Base-by-base conservation (phyloP, 1,140 invertebrate species). In the Leptinotarsa defecta region DNA sequence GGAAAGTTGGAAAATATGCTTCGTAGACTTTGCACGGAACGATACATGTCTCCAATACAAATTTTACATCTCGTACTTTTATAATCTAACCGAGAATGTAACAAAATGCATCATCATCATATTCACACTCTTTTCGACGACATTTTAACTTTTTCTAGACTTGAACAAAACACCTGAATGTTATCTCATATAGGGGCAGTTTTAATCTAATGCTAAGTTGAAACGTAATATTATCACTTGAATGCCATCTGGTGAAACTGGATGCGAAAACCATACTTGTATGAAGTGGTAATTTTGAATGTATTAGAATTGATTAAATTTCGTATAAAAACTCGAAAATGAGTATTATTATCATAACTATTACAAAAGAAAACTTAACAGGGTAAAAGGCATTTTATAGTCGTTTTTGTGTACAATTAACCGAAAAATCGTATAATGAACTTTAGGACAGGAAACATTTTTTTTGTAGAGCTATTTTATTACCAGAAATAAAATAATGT, bases 1-100 rank as follows among this genome's bases (percentile, higher is more conserved):
- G 63, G 43, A 27, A 70, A 65, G 61, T 77, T 68, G 73, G 78
- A 81, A n/a, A n/a, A 72, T 80, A 80, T 13, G 76, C 74, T 76
- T 77, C 63, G 61, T 78, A 79, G 65, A 75, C 77, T 70, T 74
- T 27, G 48, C 74, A 68, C 43, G 76, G 71, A 20, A 61, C 48
- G 3, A n/a, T n/a, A 76, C 57, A 52, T 72, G 43, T 65, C 49
- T 57, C 49, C 57, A 77, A 49, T 24, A 20, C 64, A 72, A 71
- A 76, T 74, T 78, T 80, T 67, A 20, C 64, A 68, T 70, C 61
- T 68, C 74, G 22, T 17, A 71, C 52, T 57, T 57, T 48, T 65
- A 76, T 78, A 48, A 80, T 6, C 27, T 34, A 1, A 34, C 27
- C 27, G 8, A 6, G 8, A 8, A 34, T 6, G 2, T 27, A 27